Evolutionary conservation across 2,888 invertebrate species (phyloP).

Genomic region (Strigamia crassipes): DNA sequence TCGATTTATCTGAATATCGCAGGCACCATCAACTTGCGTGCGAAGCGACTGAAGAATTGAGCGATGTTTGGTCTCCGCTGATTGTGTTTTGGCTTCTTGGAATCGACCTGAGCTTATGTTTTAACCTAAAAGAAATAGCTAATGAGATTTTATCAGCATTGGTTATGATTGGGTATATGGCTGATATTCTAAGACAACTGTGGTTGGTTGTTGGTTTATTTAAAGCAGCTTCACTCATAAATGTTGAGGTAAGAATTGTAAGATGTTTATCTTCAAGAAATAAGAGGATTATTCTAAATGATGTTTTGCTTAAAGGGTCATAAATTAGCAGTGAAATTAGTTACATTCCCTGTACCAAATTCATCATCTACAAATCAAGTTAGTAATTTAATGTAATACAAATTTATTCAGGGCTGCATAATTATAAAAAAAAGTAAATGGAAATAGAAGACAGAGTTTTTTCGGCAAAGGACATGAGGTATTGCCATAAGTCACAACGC

Average conservation of each 20-base stretch:
- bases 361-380: too few species aligned
- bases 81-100: background rate
- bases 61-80: background rate
- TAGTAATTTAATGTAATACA: too few species aligned
- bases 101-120: background rate
- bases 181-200: background rate
- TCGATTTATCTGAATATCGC: background rate
- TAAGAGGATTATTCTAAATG: background rate
- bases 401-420: too few species aligned
- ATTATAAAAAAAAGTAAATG: too few species aligned
- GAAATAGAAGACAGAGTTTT: too few species aligned
- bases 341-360: background rate
- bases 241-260: background rate
- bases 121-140: background rate
- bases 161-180: background rate
- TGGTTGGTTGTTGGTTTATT: background rate
- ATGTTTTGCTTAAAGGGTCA: background rate
- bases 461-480: too few species aligned
- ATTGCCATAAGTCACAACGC: too few species aligned
- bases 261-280: too few species aligned
- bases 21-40: background rate
- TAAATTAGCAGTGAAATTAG: background rate
- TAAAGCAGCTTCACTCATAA: background rate
- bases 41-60: background rate
- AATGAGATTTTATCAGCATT: background rate